A percentile compares a stretch with the other conserved stretches of the same genome.
These are phyloP conservation scores for Mus caroli DNA, from an alignment of 2,797 vertebrate genomes.

Conservation along the genomic window DNA sequence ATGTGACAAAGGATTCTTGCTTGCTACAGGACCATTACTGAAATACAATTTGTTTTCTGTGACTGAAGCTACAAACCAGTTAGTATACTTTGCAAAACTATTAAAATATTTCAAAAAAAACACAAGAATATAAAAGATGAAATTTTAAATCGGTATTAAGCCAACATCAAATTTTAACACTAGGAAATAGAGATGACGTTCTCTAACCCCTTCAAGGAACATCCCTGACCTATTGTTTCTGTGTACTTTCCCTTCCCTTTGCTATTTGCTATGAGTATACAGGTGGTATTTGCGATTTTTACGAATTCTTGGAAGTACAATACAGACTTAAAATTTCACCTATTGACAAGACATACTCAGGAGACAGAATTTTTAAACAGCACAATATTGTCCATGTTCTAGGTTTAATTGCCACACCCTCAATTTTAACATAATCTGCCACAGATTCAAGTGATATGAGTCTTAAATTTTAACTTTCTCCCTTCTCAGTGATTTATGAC, in stretches of 20 bases:
- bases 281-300: slow-evolving; percentile 38
- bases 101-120: slow-evolving; percentile 63
- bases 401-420: slow-evolving; percentile 68
- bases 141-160: slow-evolving; percentile 64
- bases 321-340: slow-evolving; percentile 67
- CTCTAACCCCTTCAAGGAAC: slow-evolving; percentile 30
- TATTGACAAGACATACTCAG: slow-evolving; percentile 53
- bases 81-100: slow-evolving; percentile 65
- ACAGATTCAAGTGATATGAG: slow-evolving; percentile 77
- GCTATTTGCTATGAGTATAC: slow-evolving; percentile 33
- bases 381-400: slow-evolving; percentile 54
- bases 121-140: slow-evolving; percentile 55
- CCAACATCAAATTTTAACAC: slow-evolving; percentile 50
- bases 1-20: slow-evolving; percentile 58
- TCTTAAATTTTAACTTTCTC: slow-evolving; percentile 65
- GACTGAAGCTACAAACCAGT: slow-evolving; percentile 55
- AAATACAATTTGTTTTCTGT: slow-evolving; percentile 57
- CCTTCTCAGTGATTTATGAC: slow-evolving; percentile 49
- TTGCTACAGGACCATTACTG: slow-evolving; percentile 58
- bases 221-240: slow-evolving; percentile 2
- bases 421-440: slow-evolving; percentile 34
- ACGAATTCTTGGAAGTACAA: slow-evolving; percentile 61
- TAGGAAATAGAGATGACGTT: slow-evolving; percentile 66
- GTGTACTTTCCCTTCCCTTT: slow-evolving; percentile 70
- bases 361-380: slow-evolving; percentile 69